Conservation (phyloP, 2,113 vertebrate genomes). For the Ramphastos sulfuratus region DNA sequence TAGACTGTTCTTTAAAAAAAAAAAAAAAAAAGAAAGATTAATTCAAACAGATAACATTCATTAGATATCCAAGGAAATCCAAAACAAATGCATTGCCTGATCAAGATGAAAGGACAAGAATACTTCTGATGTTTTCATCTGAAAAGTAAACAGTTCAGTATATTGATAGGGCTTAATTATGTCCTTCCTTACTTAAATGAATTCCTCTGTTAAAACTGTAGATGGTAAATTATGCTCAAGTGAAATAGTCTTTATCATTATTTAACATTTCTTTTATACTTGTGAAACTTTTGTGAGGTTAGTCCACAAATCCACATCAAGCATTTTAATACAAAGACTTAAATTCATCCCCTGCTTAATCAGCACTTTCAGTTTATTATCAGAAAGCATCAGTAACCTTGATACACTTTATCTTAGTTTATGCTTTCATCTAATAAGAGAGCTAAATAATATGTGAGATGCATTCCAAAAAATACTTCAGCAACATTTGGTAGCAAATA, state of each 20-base stretch:
- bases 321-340: constrained; percentile 66
- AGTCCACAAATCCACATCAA: constrained; percentile 69
- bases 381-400: constrained; percentile 61
- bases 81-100: constrained; percentile 70
- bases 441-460: constrained; percentile 53
- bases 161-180: constrained; percentile 75
- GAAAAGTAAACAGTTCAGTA: constrained; percentile 72
- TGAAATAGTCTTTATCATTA: constrained; percentile 38
- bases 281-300: constrained; percentile 37
- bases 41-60: constrained; percentile 42
- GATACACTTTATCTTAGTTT: constrained; percentile 60
- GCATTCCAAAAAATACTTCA: constrained; percentile 46
- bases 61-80: constrained; percentile 63
- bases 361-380: constrained; percentile 63
- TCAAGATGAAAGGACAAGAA: constrained; percentile 72
- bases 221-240: constrained; percentile 53
- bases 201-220: constrained; percentile 70
- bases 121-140: constrained; percentile 75
- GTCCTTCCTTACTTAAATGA: constrained; percentile 69
- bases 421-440: constrained; percentile 58
- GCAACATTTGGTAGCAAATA: constrained; percentile 2
- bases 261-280: constrained; percentile 49
- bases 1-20: not conserved
- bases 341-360: constrained; percentile 68
- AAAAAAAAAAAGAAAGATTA: not conserved